Percentiles rank a stretch among this genome's conserved stretches.
Evolutionary conservation across 2,888 invertebrate species (phyloP).

Genomic region (Drosophila antonietae): DNA sequence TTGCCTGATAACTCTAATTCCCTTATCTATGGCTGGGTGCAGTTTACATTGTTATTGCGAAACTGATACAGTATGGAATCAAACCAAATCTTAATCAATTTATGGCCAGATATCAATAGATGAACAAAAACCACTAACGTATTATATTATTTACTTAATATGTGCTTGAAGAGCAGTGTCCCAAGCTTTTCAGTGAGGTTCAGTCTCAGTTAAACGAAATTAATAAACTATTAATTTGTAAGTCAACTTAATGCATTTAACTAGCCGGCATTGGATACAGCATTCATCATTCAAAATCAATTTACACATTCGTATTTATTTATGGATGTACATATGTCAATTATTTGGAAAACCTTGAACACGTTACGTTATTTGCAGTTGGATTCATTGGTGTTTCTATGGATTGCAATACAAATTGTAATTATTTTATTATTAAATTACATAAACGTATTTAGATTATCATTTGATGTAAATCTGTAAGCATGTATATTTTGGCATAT

Average conservation of each 20-base stretch:
- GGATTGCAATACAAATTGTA: slow-evolving; percentile 27
- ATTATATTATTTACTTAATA: slow-evolving; percentile 6
- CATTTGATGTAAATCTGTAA: slow-evolving; percentile 17
- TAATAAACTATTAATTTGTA: slow-evolving; percentile 2
- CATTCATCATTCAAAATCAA: not conserved
- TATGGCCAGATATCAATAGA: slow-evolving; percentile 7
- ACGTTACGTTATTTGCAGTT: slow-evolving; percentile 20
- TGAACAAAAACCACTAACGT: slow-evolving; percentile 9
- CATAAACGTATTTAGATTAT: slow-evolving; percentile 23
- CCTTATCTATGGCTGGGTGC: slow-evolving; percentile 11
- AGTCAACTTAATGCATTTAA: slow-evolving; percentile 24
- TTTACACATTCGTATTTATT: not conserved
- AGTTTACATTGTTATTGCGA: slow-evolving; percentile 18
- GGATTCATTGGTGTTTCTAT: slow-evolving; percentile 7
- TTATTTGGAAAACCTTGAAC: slow-evolving; percentile 41
- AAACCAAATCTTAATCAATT: slow-evolving; percentile 3
- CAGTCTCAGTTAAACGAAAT: slow-evolving; percentile 29
- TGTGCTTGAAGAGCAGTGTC: not conserved
- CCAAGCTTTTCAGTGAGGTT: slow-evolving; percentile 1
- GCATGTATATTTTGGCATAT: slow-evolving; percentile 19
- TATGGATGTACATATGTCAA: slow-evolving; percentile 19
- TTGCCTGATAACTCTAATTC: slow-evolving; percentile 10
- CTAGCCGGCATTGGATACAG: slow-evolving; percentile 25
- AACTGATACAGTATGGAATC: slow-evolving; percentile 2
- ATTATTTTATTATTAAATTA: slow-evolving; percentile 32